These are phyloP conservation scores for Sminthurinus signatus DNA, from an alignment of 1,140 invertebrate species.

Conservation along the genomic window DNA sequence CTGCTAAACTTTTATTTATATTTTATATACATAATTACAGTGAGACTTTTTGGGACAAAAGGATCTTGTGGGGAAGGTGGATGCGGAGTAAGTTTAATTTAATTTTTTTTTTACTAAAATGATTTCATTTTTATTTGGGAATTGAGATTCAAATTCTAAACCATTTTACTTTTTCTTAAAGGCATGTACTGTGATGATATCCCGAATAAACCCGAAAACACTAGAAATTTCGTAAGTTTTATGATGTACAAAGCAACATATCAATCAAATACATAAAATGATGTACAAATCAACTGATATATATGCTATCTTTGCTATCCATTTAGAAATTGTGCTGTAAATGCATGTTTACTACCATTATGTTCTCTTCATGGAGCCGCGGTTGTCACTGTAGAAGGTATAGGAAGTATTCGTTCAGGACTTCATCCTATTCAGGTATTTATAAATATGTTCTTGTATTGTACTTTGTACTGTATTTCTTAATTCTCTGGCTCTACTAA, in stretches of 20 bases:
- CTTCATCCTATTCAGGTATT: conserved; percentile 46
- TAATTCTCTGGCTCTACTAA: no score
- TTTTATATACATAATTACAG: conserved; percentile 44
- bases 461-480: no score
- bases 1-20: background rate
- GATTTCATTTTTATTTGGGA: no score
- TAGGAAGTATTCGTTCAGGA: conserved; percentile 44
- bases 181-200: conserved; percentile 89
- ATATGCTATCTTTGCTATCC: background rate
- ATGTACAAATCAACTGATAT: background rate
- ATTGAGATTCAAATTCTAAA: no score
- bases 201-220: conserved; percentile 43
- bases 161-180: no score
- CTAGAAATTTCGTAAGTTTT: conserved; percentile 20
- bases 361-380: conserved; percentile 75
- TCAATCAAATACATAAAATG: background rate
- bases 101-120: no score
- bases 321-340: conserved; percentile 74
- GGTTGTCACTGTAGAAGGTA: conserved; percentile 79
- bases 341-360: conserved; percentile 78
- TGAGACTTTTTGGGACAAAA: conserved; percentile 80
- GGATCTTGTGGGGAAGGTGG: conserved; percentile 84
- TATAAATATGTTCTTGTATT: no score
- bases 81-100: no score
- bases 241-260: background rate